Percentiles rank a stretch among this genome's conserved stretches.
phyloP scores from a whole-genome alignment of 2,113 vertebrate species.

The Festucalex cinctus region DNA sequence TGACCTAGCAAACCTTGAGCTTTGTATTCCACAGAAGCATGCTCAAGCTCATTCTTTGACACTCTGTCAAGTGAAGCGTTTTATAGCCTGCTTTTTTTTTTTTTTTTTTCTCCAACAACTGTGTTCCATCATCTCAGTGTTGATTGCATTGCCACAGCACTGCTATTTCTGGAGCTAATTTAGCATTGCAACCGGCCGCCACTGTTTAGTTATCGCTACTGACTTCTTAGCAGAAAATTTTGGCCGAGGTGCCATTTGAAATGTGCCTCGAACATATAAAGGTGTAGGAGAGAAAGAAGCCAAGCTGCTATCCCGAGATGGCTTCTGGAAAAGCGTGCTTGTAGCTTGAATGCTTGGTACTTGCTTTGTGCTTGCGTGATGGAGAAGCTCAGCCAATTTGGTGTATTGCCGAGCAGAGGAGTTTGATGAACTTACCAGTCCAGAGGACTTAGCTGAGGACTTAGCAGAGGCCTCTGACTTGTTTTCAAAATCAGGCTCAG shows the following conservation, averaged over 20 bases:
- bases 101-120: slow-evolving; percentile 11
- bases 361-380: slow-evolving; percentile 56
- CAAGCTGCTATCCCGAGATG: slow-evolving; percentile 46
- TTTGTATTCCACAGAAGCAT: neutral
- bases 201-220: slow-evolving; percentile 80
- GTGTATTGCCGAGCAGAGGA: slow-evolving; percentile 41
- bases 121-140: slow-evolving; percentile 16
- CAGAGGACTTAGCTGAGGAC: slow-evolving; percentile 71
- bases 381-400: slow-evolving; percentile 49
- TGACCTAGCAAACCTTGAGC: neutral
- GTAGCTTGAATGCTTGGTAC: slow-evolving; percentile 31
- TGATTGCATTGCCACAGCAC: slow-evolving; percentile 17
- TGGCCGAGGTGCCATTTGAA: slow-evolving; percentile 85
- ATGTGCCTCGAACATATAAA: slow-evolving; percentile 75
- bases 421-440: slow-evolving; percentile 67
- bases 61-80: slow-evolving; percentile 21
- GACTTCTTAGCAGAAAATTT: slow-evolving; percentile 95
- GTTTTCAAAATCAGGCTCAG: slow-evolving; percentile 50
- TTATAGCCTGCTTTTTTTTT: slow-evolving; percentile 9
- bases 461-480: slow-evolving; percentile 58
- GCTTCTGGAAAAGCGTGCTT: slow-evolving; percentile 40
- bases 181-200: slow-evolving; percentile 82
- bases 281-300: slow-evolving; percentile 70
- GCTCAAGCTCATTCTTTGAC: neutral
- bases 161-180: slow-evolving; percentile 65